Conservation (phyloP, 2,888 invertebrate genomes). For the Drosophila trichaetosa region DNA sequence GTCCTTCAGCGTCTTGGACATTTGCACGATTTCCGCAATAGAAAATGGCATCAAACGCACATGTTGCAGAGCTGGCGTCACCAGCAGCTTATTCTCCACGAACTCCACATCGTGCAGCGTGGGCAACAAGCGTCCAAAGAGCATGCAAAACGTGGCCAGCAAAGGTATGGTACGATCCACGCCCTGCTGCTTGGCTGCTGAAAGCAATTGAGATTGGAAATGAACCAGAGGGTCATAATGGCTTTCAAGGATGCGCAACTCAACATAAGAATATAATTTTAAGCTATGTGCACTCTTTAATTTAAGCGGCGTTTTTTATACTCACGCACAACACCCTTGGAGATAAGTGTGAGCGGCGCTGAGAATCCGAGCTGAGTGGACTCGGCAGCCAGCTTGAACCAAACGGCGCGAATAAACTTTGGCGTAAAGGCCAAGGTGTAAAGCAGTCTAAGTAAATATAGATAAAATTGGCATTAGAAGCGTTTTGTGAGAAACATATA, state of each 20-base stretch:
- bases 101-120: constrained; percentile 95
- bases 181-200: constrained; percentile 87
- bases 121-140: constrained; percentile 92
- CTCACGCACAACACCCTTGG: constrained; percentile 85
- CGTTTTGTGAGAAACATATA: neutral
- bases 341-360: constrained; percentile 84
- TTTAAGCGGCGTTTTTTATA: constrained; percentile 26
- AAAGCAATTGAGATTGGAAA: neutral
- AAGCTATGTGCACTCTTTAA: neutral
- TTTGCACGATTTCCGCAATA: constrained; percentile 89
- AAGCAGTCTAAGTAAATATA: constrained; percentile 86
- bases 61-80: constrained; percentile 65
- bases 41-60: constrained; percentile 87
- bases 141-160: constrained; percentile 92
- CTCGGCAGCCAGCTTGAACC: constrained; percentile 86
- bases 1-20: constrained; percentile 91
- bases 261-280: neutral
- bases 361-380: constrained; percentile 84
- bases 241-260: neutral
- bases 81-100: constrained; percentile 86
- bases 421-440: constrained; percentile 93
- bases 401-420: constrained; percentile 90
- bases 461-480: neutral
- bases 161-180: constrained; percentile 89
- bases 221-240: too few species aligned